These are phyloP conservation scores for Plebejus melissa DNA, from an alignment of 2,888 invertebrate genomes.

Conservation along the genomic window DNA sequence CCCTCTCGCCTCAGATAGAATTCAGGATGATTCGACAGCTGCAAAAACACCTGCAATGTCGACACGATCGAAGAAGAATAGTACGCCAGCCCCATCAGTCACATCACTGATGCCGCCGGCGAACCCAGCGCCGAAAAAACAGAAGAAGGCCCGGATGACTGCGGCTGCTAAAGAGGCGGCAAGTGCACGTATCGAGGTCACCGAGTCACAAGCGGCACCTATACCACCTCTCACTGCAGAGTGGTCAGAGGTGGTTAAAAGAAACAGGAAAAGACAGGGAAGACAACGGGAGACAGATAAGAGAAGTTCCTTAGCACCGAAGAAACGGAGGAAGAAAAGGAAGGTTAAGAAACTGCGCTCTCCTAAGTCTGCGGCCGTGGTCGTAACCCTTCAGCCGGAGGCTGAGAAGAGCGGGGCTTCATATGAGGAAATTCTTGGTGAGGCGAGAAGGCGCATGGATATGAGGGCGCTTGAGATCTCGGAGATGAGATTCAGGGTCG, in stretches of 20 bases:
- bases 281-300: not conserved
- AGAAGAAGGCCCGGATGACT: not conserved
- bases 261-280: not conserved
- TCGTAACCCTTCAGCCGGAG: not conserved
- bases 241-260: constrained; percentile 1
- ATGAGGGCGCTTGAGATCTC: not conserved
- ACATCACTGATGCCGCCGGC: constrained; percentile 17
- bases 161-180: not conserved
- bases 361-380: not conserved
- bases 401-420: not conserved
- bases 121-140: not conserved
- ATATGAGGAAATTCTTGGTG: not conserved
- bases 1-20: not conserved
- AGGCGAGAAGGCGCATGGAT: not conserved
- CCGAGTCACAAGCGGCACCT: not conserved
- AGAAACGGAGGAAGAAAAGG: not conserved
- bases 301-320: not conserved
- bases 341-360: not conserved
- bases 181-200: not conserved
- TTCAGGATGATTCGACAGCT: not conserved
- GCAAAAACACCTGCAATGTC: not conserved
- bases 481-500: not conserved
- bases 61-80: not conserved
- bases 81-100: not conserved
- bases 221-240: not conserved